Base-by-base conservation (phyloP, 2,113 vertebrate species). In the Cyprinodon brontotheroides region DNA sequence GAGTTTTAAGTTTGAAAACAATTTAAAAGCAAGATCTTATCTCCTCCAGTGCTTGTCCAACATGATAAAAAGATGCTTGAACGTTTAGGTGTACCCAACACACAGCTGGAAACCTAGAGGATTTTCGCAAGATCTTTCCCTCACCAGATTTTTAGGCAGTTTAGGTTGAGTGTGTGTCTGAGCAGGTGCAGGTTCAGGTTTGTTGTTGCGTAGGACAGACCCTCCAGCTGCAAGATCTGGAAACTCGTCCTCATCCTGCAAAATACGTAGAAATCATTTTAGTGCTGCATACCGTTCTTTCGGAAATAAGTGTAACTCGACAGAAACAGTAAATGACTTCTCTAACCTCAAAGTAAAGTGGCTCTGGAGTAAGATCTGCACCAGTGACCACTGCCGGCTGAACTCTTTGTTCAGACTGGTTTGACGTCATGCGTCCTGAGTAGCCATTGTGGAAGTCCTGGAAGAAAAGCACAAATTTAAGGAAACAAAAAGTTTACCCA, bases 211-310 rank as follows among this genome's bases (percentile, higher is more conserved):
- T 36, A 87, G 91, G 80, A 81, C 91, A 53, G 92, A 83, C 22
- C 90, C 95, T 78, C 96, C 96, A 71, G 94, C 90, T 62, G 91
- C 93, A 36, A 97, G 86, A 79, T 98, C 96, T 78, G 95, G 97
- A 93, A 98, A 97, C 83, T 97, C 96, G 73, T 97, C 96, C 92
- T 97, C 96, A 94, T 97, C 96, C 98, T 98, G 65, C 71, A 41
- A 65, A 61, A 82, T 37, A 74, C 1, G 17, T 13, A 79, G 2
- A 77, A 68, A 37, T 64, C 3, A 36, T 60, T 39, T 78, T 4
- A 37, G n/a, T n/a, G 3, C 10, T 12, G 12, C 11, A 29, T 13
- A 36, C 29, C 12, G 63, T 43, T 12, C 41, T 0, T 65, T 12
- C 12, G 4, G 43, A 13, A 65, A 63, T 8, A 38, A 8, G 37